These are phyloP conservation scores for Melanostoma scalare DNA, from an alignment of 2,888 invertebrate genomes.

Conservation along the genomic window DNA sequence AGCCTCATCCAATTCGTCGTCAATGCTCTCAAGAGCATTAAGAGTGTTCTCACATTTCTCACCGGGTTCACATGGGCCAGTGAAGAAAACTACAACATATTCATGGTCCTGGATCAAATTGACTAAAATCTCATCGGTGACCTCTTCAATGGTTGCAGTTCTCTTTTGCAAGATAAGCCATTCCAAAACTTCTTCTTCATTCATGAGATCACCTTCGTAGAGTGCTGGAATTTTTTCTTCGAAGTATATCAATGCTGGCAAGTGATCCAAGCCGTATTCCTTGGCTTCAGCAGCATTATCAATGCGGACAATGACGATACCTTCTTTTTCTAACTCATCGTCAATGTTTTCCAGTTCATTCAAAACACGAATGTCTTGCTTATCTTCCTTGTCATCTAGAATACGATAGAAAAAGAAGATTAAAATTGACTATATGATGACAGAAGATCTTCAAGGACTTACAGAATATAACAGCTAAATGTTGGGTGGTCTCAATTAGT, in stretches of 20 bases:
- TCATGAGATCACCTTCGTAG: slow-evolving; percentile 95
- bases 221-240: slow-evolving; percentile 95
- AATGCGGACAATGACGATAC: slow-evolving; percentile 94
- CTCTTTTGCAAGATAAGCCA: slow-evolving; percentile 93
- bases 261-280: slow-evolving; percentile 94
- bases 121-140: slow-evolving; percentile 93
- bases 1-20: slow-evolving; percentile 95
- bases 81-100: slow-evolving; percentile 97
- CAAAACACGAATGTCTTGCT: slow-evolving; percentile 92
- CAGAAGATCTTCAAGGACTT: slow-evolving; percentile 82
- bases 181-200: slow-evolving; percentile 94
- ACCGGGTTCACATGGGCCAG: slow-evolving; percentile 93
- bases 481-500: slow-evolving; percentile 90
- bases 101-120: slow-evolving; percentile 94
- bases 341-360: slow-evolving; percentile 96
- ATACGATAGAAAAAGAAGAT: neutral
- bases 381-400: slow-evolving; percentile 93
- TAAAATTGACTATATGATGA: neutral
- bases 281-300: slow-evolving; percentile 95
- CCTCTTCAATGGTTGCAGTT: slow-evolving; percentile 96
- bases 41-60: slow-evolving; percentile 93
- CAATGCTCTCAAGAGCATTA: slow-evolving; percentile 94
- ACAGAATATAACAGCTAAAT: slow-evolving; percentile 95
- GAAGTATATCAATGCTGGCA: slow-evolving; percentile 91
- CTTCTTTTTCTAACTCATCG: slow-evolving; percentile 94